Conservation (phyloP, 2,113 vertebrate genomes). For the Chlorodrepanis virens region DNA sequence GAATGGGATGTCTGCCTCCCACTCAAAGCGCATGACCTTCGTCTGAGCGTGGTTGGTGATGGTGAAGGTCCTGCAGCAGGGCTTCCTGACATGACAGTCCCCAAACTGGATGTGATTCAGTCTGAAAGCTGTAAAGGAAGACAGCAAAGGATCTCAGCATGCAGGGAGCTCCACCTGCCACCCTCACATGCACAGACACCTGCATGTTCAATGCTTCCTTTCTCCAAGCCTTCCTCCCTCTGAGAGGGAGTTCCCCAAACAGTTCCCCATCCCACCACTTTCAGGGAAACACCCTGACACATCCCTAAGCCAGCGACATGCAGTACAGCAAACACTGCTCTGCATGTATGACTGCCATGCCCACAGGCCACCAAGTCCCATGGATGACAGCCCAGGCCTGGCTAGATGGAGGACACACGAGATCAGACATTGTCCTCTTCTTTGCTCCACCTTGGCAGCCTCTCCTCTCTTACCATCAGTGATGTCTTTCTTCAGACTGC, state of each 20-base stretch:
- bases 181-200: not conserved
- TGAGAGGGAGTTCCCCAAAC: not conserved
- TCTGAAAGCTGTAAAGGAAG: constrained; percentile 48
- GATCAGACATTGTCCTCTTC: not conserved
- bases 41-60: constrained; percentile 81
- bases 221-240: not conserved
- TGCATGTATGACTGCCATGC: rapidly evolving
- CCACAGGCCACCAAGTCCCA: not conserved
- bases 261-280: not conserved
- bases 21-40: constrained; percentile 79
- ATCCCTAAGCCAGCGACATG: not conserved
- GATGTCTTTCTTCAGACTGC: constrained; percentile 20
- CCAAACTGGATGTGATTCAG: constrained; percentile 82
- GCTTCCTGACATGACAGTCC: constrained; percentile 75
- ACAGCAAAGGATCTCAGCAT: not conserved
- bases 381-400: not conserved
- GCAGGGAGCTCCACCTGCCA: rapidly evolving
- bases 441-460: not conserved
- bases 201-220: rapidly evolving
- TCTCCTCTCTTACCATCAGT: constrained; percentile 66
- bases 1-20: constrained; percentile 65
- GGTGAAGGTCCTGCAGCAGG: constrained; percentile 76
- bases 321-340: not conserved
- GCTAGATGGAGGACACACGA: not conserved
- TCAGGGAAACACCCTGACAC: not conserved